A percentile compares a stretch with the other conserved stretches of the same genome.
Conservation (phyloP, 2,797 vertebrate species). For the Saguinus oedipus region DNA sequence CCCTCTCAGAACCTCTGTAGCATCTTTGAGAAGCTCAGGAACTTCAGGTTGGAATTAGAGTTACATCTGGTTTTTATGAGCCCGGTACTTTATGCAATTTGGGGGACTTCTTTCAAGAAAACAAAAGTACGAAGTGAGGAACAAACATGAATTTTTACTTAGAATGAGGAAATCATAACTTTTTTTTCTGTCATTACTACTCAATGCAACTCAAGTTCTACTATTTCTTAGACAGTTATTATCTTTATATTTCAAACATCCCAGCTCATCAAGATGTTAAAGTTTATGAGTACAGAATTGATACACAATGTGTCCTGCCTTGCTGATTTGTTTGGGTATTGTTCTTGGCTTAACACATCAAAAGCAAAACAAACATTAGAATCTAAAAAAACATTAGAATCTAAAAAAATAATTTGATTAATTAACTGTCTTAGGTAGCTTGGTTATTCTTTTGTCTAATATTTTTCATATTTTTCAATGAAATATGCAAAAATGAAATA, state of each 20-base stretch:
- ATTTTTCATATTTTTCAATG: neutral
- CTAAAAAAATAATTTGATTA: slow-evolving; percentile 6
- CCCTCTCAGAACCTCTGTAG: neutral
- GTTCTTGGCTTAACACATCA: neutral
- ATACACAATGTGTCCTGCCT: neutral
- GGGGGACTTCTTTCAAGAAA: neutral
- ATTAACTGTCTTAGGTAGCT: neutral
- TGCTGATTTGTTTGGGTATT: neutral
- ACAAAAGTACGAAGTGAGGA: neutral
- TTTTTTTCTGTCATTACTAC: neutral
- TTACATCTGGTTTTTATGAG: neutral
- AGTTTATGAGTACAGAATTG: neutral
- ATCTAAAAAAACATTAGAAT: no score
- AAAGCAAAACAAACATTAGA: no score
- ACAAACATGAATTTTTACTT: neutral
- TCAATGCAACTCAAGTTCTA: neutral
- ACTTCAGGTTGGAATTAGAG: neutral
- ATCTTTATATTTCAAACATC: slow-evolving; percentile 25
- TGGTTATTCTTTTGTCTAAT: neutral
- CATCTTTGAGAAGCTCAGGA: neutral
- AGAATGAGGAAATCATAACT: neutral
- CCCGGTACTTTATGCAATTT: neutral
- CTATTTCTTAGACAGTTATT: neutral
- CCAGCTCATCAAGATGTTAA: neutral
- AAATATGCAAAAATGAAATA: no score